Evolutionary conservation across 2,113 vertebrate species (phyloP).

Genomic region (Odocoileus virginianus): DNA sequence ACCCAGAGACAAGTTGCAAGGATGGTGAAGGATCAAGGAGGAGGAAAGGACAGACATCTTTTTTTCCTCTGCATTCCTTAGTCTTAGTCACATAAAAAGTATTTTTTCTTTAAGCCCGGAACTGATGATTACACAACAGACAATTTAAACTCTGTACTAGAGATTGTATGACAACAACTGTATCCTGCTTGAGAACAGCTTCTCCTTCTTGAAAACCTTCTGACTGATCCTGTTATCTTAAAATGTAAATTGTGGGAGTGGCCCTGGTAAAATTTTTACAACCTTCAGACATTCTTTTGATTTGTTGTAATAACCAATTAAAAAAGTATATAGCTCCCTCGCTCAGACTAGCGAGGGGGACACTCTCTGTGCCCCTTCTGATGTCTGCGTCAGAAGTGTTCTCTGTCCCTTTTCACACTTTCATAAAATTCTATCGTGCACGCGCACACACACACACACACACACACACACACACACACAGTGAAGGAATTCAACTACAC

Average conservation of each 20-base stretch:
- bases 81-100: neutral
- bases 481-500: neutral
- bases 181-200: neutral
- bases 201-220: neutral
- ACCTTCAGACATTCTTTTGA: neutral
- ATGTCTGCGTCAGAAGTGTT: neutral
- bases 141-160: neutral
- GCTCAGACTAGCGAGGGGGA: neutral
- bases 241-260: neutral
- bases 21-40: neutral
- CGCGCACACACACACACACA: accelerated
- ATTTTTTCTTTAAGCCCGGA: neutral
- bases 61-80: neutral
- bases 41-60: neutral
- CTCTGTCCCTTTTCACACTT: neutral
- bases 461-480: neutral
- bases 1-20: neutral
- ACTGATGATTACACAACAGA: neutral
- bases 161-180: neutral
- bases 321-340: neutral
- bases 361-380: neutral
- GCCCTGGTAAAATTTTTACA: neutral
- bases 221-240: neutral
- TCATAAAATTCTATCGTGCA: neutral
- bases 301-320: neutral